Evolutionary conservation across 1,140 invertebrate species (phyloP).

Genomic region (Cydia splendana): DNA sequence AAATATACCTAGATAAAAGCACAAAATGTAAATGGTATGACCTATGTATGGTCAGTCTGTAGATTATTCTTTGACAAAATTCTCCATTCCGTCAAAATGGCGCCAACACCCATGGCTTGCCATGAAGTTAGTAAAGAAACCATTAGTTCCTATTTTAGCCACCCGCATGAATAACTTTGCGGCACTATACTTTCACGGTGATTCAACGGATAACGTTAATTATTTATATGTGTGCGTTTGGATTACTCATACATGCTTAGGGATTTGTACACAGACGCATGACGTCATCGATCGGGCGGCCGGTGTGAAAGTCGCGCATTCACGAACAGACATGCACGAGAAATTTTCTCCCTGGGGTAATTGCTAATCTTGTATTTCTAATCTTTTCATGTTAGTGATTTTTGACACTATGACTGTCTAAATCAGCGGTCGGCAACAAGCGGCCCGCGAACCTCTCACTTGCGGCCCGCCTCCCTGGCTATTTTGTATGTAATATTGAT

Average conservation of each 20-base stretch:
- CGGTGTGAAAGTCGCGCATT: slow-evolving; percentile 17
- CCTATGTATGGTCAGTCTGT: slow-evolving; percentile 2
- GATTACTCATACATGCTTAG: neutral
- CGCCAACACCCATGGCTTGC: neutral
- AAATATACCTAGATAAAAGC: slow-evolving; percentile 18
- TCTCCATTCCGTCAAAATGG: slow-evolving; percentile 6
- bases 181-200: slow-evolving; percentile 24
- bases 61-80: slow-evolving; percentile 12
- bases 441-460: no score
- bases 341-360: neutral
- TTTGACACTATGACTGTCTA: neutral
- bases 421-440: no score
- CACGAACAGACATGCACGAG: slow-evolving; percentile 1
- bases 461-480: no score
- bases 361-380: no score
- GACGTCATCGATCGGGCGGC: slow-evolving; percentile 30
- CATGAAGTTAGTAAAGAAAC: slow-evolving; percentile 16
- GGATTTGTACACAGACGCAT: slow-evolving; percentile 15
- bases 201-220: slow-evolving; percentile 32
- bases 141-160: slow-evolving; percentile 20
- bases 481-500: no score
- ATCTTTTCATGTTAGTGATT: no score
- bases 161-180: slow-evolving; percentile 21
- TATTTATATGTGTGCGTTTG: slow-evolving; percentile 24
- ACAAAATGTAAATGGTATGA: slow-evolving; percentile 14